Percentiles rank a stretch among this genome's conserved stretches.
Conservation (phyloP, 2,888 invertebrate species). For the Hydrotaea cyrtoneurina region DNA sequence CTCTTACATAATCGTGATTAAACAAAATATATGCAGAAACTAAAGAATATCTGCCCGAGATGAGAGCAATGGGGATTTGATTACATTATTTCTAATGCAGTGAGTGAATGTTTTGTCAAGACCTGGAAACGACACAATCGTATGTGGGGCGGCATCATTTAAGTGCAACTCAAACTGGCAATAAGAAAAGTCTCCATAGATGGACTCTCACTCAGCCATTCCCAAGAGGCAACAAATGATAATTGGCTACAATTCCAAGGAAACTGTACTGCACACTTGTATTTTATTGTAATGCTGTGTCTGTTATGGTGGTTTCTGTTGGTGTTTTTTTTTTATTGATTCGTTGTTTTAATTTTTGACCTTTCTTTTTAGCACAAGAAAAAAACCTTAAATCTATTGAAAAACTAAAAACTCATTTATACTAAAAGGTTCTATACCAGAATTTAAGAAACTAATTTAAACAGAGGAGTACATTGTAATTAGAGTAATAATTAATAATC, state of each 20-base stretch:
- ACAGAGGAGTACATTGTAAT: slow-evolving; percentile 3
- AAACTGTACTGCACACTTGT: background rate
- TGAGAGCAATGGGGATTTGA: too few relatives aligned
- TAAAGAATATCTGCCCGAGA: too few relatives aligned
- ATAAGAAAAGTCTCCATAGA: too few relatives aligned
- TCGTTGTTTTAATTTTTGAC: slow-evolving; percentile 25
- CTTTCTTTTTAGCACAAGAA: background rate
- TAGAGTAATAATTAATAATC: background rate
- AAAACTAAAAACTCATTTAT: slow-evolving; percentile 4
- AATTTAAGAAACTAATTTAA: slow-evolving; percentile 7
- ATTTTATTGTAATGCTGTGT: slow-evolving; percentile 9
- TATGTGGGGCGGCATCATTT: too few relatives aligned
- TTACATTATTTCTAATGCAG: too few relatives aligned
- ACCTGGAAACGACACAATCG: too few relatives aligned
- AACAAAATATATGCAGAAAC: too few relatives aligned
- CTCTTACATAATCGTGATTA: too few relatives aligned
- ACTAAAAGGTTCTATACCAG: background rate
- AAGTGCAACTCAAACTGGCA: too few relatives aligned
- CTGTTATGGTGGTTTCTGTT: slow-evolving; percentile 3
- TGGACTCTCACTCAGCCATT: too few relatives aligned
- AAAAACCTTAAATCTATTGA: slow-evolving; percentile 11
- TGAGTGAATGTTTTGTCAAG: too few relatives aligned
- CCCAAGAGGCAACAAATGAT: background rate
- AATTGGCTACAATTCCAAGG: background rate
- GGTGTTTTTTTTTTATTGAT: slow-evolving; percentile 36